Percentiles rank a stretch among this genome's conserved stretches.
These are phyloP conservation scores for Phodopus roborovskii DNA, from an alignment of 2,113 vertebrate genomes.

Conservation along the genomic window DNA sequence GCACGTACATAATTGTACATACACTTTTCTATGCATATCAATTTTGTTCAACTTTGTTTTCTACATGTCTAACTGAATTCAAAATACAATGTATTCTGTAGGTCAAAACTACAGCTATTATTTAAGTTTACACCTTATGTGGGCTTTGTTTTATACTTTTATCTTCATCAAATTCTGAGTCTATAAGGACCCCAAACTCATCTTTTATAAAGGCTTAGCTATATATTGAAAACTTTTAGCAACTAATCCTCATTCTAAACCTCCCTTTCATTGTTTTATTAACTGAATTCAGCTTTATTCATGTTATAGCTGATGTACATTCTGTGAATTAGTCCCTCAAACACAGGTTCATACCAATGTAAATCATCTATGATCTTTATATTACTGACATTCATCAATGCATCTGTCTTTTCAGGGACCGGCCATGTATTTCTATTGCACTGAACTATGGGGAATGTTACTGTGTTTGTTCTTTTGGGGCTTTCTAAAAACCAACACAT, in stretches of 20 bases:
- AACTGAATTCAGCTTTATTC: neutral
- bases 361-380: neutral
- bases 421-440: neutral
- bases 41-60: neutral
- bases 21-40: neutral
- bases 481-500: constrained; percentile 43
- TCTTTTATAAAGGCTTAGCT: neutral
- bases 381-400: neutral
- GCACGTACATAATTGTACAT: too few relatives aligned
- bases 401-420: constrained; percentile 24
- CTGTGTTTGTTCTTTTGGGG: constrained; percentile 71
- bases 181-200: neutral
- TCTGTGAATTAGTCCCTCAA: neutral
- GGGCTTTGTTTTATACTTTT: neutral
- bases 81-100: neutral
- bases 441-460: neutral
- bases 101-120: too few relatives aligned
- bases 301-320: neutral
- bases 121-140: neutral
- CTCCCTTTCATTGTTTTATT: neutral
- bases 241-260: neutral
- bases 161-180: neutral
- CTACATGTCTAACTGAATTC: neutral
- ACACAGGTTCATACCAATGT: neutral
- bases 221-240: neutral